phyloP scores from a whole-genome alignment of 2,113 vertebrate genomes.

The Scortum barcoo region DNA sequence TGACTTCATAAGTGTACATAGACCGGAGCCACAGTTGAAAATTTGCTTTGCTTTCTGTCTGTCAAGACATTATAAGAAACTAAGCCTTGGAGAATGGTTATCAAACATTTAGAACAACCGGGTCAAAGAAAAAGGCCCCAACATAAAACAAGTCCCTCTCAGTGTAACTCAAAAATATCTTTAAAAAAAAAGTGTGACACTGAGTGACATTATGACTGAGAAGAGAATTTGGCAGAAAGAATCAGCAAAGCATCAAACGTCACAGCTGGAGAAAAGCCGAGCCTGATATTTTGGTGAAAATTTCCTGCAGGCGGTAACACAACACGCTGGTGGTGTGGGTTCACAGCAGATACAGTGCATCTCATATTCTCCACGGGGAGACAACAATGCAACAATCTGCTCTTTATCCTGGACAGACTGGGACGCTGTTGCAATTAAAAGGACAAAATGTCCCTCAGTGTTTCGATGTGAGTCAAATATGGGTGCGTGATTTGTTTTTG shows the following conservation, averaged over 20 bases:
- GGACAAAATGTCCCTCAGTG: neutral
- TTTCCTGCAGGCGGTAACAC: constrained; percentile 53
- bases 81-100: neutral
- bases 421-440: constrained; percentile 14
- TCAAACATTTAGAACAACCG: neutral
- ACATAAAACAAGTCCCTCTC: neutral
- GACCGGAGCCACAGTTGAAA: no score
- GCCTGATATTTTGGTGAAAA: constrained; percentile 39
- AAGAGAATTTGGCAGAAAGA: neutral
- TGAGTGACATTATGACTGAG: neutral
- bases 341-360: constrained; percentile 62
- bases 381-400: constrained; percentile 21
- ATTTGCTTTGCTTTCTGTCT: no score
- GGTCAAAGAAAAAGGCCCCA: neutral
- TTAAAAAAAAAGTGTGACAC: neutral
- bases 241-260: neutral
- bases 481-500: neutral
- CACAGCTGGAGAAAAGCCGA: constrained; percentile 12
- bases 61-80: neutral
- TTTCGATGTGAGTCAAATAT: constrained; percentile 28
- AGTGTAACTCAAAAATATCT: neutral
- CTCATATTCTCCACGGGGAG: constrained; percentile 44
- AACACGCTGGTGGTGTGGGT: constrained; percentile 6
- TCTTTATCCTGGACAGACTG: constrained; percentile 10
- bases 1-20: no score